phyloP scores from a whole-genome alignment of 2,888 invertebrate species.

The Xestoiulus laeticollis region DNA sequence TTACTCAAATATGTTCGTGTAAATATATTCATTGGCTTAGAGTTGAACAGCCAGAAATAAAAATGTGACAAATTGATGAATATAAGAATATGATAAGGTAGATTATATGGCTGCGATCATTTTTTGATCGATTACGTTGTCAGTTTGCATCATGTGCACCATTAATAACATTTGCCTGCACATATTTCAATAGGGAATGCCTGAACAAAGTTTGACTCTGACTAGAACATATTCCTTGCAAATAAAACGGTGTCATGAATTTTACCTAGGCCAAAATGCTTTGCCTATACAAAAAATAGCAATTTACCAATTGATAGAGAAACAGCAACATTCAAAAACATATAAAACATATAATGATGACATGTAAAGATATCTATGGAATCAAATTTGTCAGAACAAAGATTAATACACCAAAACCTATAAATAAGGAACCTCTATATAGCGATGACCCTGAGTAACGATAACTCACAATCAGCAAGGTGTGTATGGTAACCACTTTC shows the following conservation, averaged over 20 bases:
- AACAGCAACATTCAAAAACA: too few species aligned
- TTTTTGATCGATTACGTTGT: conserved; percentile 10
- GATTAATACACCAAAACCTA: too few species aligned
- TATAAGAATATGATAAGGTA: conserved; percentile 37
- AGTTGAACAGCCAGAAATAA: background rate
- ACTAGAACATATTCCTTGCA: background rate
- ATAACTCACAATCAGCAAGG: too few species aligned
- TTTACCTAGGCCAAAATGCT: background rate
- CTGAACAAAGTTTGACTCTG: background rate
- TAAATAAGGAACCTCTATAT: too few species aligned
- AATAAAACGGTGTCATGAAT: background rate
- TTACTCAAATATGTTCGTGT: background rate
- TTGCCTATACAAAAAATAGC: too few species aligned
- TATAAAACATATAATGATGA: too few species aligned
- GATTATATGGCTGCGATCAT: conserved; percentile 33
- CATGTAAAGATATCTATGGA: too few species aligned
- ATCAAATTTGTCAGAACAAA: too few species aligned
- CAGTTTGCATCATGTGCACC: background rate
- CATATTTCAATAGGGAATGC: background rate
- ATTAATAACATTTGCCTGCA: background rate
- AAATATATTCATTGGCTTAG: background rate
- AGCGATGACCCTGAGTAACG: too few species aligned
- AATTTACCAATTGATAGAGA: too few species aligned
- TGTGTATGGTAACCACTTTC: too few species aligned
- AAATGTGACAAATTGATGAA: conserved; percentile 31